These are phyloP conservation scores for Prosopocoilus inquinatus DNA, from an alignment of 2,888 invertebrate species.

Conservation along the genomic window DNA sequence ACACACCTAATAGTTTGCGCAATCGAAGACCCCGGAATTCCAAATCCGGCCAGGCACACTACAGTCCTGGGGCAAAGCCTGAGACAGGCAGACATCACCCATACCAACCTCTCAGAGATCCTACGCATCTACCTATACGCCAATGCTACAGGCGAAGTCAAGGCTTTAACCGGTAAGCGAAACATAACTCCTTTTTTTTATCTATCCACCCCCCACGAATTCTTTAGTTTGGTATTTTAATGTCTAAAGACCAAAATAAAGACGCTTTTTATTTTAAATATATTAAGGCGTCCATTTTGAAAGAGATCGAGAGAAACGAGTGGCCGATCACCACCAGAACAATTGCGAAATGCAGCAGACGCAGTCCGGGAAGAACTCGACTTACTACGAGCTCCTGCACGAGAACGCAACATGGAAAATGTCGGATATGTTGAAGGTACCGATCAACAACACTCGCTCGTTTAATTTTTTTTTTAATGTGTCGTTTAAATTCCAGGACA, in stretches of 20 bases:
- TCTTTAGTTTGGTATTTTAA: neutral
- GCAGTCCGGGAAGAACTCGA: slow-evolving; percentile 71
- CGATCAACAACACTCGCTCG: neutral
- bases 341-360: slow-evolving; percentile 66
- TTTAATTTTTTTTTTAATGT: slow-evolving; percentile 1
- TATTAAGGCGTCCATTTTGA: slow-evolving; percentile 71
- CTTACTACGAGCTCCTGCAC: slow-evolving; percentile 75
- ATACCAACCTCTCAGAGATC: slow-evolving; percentile 88
- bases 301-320: slow-evolving; percentile 73
- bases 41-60: slow-evolving; percentile 84
- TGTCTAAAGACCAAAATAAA: neutral
- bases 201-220: neutral
- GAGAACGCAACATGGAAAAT: slow-evolving; percentile 77
- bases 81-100: slow-evolving; percentile 84
- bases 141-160: slow-evolving; percentile 83
- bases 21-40: slow-evolving; percentile 90
- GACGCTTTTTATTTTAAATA: neutral
- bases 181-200: neutral
- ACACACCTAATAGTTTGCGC: slow-evolving; percentile 88
- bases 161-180: slow-evolving; percentile 63
- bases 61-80: slow-evolving; percentile 89
- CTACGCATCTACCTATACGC: slow-evolving; percentile 88
- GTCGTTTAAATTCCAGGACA: slow-evolving; percentile 50
- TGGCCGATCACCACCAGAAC: slow-evolving; percentile 80
- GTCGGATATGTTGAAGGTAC: slow-evolving; percentile 68